These are phyloP conservation scores for Vulpes lagopus DNA, from an alignment of 2,113 vertebrate genomes.

Conservation along the genomic window DNA sequence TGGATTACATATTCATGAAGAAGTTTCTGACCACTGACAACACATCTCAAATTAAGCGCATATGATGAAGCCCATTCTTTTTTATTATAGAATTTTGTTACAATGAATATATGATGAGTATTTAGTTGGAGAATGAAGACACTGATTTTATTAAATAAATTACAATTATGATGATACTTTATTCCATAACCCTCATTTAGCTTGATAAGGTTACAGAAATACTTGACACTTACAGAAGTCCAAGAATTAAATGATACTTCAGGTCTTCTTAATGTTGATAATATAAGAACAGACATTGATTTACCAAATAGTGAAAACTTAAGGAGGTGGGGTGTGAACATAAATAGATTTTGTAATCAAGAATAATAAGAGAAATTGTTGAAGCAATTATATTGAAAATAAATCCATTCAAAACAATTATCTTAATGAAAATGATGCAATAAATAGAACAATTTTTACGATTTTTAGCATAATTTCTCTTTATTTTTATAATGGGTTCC, in stretches of 20 bases:
- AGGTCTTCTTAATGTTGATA: not conserved
- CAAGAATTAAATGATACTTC: not conserved
- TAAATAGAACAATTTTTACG: not conserved
- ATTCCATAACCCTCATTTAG: not conserved
- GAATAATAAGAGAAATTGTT: not conserved
- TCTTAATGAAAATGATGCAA: constrained; percentile 4
- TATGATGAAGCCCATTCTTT: not conserved
- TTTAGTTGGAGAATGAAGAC: not conserved
- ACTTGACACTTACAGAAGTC: not conserved
- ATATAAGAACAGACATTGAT: not conserved
- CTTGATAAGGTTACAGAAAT: not conserved
- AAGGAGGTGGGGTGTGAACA: not conserved
- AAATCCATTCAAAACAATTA: not conserved
- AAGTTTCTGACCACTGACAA: not conserved
- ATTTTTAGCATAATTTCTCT: not conserved
- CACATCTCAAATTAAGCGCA: not conserved
- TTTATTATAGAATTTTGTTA: not conserved
- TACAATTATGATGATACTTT: not conserved
- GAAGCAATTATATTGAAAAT: not conserved
- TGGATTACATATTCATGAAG: not conserved
- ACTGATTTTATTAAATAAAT: not conserved
- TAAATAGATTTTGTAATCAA: not conserved
- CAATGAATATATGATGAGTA: not conserved
- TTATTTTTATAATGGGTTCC: not conserved
- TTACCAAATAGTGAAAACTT: constrained; percentile 1